These are phyloP conservation scores for Tonatia bakeri DNA, from an alignment of 2,113 vertebrate species.

Conservation along the genomic window DNA sequence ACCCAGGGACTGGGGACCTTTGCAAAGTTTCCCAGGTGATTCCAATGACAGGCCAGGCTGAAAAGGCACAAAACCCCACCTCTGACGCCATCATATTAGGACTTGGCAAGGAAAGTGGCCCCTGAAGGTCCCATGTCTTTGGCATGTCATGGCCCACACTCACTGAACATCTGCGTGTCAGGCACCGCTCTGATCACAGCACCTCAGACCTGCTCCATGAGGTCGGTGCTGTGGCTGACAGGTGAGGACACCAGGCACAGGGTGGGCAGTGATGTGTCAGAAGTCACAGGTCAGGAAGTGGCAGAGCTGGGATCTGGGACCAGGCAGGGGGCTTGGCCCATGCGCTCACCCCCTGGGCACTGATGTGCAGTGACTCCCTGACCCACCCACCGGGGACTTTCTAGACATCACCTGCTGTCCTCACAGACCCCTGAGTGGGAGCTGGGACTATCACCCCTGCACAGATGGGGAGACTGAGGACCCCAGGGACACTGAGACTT, in stretches of 20 bases:
- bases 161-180: fast-evolving
- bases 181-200: neutral
- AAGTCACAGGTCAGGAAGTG: neutral
- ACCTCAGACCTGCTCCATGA: neutral
- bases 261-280: neutral
- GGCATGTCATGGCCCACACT: neutral
- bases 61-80: neutral
- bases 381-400: neutral
- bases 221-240: neutral
- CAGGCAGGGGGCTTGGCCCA: neutral
- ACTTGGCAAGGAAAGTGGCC: neutral
- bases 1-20: too few relatives aligned
- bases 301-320: neutral
- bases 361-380: fast-evolving
- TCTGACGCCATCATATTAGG: neutral
- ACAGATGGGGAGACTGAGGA: too few relatives aligned
- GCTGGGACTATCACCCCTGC: neutral
- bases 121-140: neutral
- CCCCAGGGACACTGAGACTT: too few relatives aligned
- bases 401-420: neutral
- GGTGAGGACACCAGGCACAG: neutral
- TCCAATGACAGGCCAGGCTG: neutral
- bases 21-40: neutral
- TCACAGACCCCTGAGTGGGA: neutral
- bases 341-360: fast-evolving